Conservation (phyloP, 1,140 invertebrate species). For the Drosophila triauraria region DNA sequence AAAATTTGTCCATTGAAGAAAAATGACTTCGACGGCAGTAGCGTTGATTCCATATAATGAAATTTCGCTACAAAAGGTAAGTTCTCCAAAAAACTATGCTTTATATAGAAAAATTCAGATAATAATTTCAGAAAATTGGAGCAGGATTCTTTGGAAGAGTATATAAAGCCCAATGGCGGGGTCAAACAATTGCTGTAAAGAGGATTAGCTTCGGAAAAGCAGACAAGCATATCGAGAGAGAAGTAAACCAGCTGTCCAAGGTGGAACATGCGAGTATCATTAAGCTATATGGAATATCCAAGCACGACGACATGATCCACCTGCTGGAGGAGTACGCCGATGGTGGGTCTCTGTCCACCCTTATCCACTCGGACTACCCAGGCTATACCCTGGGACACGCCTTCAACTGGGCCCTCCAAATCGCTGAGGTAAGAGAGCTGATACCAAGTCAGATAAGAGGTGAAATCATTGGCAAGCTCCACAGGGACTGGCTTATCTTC, state of each 20-base stretch:
- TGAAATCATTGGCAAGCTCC: conserved; percentile 8
- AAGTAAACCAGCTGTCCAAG: conserved; percentile 93
- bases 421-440: conserved; percentile 88
- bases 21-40: background rate
- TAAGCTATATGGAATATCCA: conserved; percentile 94
- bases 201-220: conserved; percentile 88
- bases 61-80: background rate
- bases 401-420: conserved; percentile 96
- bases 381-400: conserved; percentile 95
- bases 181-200: conserved; percentile 91
- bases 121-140: conserved; percentile 89
- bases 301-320: conserved; percentile 89
- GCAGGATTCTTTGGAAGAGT: conserved; percentile 97
- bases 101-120: background rate
- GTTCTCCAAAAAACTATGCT: background rate
- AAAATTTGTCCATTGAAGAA: background rate
- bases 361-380: conserved; percentile 92
- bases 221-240: conserved; percentile 89
- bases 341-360: conserved; percentile 96
- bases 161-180: conserved; percentile 89
- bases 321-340: conserved; percentile 99
- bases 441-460: conserved; percentile 5
- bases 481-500: conserved; percentile 96
- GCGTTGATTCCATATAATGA: conserved; percentile 16
- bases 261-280: conserved; percentile 97